Evolutionary conservation across 2,797 vertebrate genomes (phyloP).

Genomic region (Rhynchotus rufescens): DNA sequence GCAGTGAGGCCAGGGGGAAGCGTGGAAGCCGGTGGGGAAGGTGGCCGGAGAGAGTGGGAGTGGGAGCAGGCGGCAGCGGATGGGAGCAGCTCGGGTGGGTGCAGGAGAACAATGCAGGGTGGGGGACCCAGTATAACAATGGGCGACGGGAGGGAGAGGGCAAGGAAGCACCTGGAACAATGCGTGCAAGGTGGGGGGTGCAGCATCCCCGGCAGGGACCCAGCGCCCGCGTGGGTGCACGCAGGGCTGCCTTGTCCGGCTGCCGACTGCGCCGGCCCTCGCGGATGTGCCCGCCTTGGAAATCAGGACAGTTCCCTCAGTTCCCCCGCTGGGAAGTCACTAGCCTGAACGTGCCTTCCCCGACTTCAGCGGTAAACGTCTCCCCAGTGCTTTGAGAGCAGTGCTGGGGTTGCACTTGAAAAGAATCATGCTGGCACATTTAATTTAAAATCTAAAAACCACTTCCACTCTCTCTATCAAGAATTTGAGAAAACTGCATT

Average conservation of each 20-base stretch:
- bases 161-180: constrained; percentile 59
- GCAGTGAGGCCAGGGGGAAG: neutral
- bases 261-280: constrained; percentile 4
- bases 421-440: neutral
- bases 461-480: neutral
- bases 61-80: neutral
- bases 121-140: constrained; percentile 64
- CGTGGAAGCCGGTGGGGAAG: constrained; percentile 6
- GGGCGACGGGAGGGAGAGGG: neutral
- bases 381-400: neutral
- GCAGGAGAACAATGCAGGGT: constrained; percentile 67
- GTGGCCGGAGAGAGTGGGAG: constrained; percentile 2
- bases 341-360: neutral
- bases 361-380: neutral
- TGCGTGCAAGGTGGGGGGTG: constrained; percentile 5
- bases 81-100: neutral
- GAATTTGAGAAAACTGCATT: neutral
- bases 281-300: constrained; percentile 34
- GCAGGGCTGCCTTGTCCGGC: constrained; percentile 28
- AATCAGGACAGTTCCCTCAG: constrained; percentile 15
- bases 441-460: neutral
- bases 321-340: constrained; percentile 8
- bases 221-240: constrained; percentile 68
- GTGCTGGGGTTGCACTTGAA: neutral
- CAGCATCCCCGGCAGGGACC: constrained; percentile 55